Conservation (phyloP, 2,888 invertebrate genomes). For the Dynastes hyllus region DNA sequence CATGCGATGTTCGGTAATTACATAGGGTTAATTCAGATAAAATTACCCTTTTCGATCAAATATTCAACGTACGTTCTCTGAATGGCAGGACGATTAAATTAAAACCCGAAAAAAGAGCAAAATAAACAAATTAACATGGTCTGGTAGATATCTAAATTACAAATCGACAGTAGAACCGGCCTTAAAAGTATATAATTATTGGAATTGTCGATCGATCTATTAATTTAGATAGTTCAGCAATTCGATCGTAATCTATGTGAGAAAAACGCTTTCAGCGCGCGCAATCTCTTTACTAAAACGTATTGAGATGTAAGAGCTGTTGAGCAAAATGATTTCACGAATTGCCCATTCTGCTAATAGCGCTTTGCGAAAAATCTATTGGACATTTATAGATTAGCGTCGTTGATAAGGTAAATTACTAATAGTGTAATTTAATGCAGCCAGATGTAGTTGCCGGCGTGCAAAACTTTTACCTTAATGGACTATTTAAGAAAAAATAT, state of each 20-base stretch:
- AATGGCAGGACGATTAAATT: not conserved
- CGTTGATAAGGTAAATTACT: constrained; percentile 38
- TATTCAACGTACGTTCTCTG: constrained; percentile 27
- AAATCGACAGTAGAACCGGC: constrained; percentile 35
- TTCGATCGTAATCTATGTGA: constrained; percentile 45
- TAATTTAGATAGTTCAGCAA: constrained; percentile 45
- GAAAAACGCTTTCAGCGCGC: not conserved
- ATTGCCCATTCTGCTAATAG: constrained; percentile 27
- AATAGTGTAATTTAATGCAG: constrained; percentile 35
- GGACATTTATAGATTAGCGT: constrained; percentile 6
- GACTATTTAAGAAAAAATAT: constrained; percentile 32
- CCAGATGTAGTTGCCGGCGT: constrained; percentile 15
- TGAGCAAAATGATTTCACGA: constrained; percentile 20
- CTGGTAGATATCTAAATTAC: constrained; percentile 42
- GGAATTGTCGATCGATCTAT: constrained; percentile 45
- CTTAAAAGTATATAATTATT: constrained; percentile 41
- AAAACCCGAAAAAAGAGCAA: constrained; percentile 6
- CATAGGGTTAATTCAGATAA: constrained; percentile 40
- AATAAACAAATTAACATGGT: constrained; percentile 40
- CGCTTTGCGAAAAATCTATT: constrained; percentile 30
- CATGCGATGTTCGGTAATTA: constrained; percentile 3
- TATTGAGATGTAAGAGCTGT: constrained; percentile 20
- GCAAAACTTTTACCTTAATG: constrained; percentile 37
- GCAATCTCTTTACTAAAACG: constrained; percentile 18
- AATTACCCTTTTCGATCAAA: constrained; percentile 30